Evolutionary conservation across 2,888 invertebrate genomes (phyloP).

Genomic region (Pseudeuparius sepicola): DNA sequence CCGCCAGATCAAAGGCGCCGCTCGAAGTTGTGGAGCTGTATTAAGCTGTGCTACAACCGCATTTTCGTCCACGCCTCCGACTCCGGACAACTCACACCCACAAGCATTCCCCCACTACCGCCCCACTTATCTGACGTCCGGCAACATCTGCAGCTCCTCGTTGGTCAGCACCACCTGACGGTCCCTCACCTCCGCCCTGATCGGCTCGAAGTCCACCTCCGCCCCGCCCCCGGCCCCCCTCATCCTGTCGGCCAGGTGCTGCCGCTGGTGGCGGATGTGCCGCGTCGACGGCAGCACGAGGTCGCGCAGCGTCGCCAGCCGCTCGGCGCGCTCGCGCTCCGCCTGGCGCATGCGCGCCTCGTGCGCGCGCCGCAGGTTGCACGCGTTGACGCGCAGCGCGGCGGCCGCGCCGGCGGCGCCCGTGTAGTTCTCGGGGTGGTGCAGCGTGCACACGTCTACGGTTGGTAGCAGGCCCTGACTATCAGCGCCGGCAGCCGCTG

Average conservation of each 20-base stretch:
- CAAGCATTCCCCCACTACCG: too few relatives aligned
- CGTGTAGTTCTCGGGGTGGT: constrained; percentile 33
- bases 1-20: too few relatives aligned
- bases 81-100: too few relatives aligned
- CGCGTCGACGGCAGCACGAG: constrained; percentile 20
- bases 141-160: constrained; percentile 28
- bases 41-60: too few relatives aligned
- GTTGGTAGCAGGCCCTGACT: constrained; percentile 36
- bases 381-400: constrained; percentile 28
- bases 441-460: constrained; percentile 39
- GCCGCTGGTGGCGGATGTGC: constrained; percentile 34
- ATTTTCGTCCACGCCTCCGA: too few relatives aligned
- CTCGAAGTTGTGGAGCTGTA: too few relatives aligned
- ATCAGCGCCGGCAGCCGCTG: constrained; percentile 33
- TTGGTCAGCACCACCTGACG: constrained; percentile 28
- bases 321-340: constrained; percentile 29
- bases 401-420: constrained; percentile 20
- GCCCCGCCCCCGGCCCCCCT: constrained; percentile 12
- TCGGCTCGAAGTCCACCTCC: constrained; percentile 24
- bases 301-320: constrained; percentile 27
- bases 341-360: constrained; percentile 26
- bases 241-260: constrained; percentile 23
- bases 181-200: constrained; percentile 28
- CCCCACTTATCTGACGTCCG: constrained; percentile 19
- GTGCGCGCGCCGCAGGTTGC: constrained; percentile 30